Conservation (phyloP, 2,888 invertebrate genomes). For the Idaea aversata region DNA sequence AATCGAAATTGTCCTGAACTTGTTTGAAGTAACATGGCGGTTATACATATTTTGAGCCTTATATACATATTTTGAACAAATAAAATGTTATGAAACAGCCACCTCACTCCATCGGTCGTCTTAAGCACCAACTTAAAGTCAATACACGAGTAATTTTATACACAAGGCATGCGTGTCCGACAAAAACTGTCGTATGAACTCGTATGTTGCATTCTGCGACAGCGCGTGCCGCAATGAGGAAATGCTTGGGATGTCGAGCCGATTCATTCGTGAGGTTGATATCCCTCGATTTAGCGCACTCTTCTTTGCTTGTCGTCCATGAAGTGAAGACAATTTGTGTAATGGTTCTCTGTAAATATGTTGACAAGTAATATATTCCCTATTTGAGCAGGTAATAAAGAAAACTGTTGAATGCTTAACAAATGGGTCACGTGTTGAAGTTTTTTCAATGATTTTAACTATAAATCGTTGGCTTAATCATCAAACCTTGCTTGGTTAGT, state of each 20-base stretch:
- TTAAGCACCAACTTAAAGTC: not conserved
- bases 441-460: not conserved
- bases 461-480: not conserved
- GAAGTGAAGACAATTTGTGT: constrained; percentile 3
- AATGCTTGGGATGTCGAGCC: constrained; percentile 24
- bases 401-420: not conserved
- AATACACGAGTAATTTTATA: constrained; percentile 11
- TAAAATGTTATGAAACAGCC: not conserved
- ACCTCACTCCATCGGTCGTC: not conserved
- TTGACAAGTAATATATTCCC: not conserved
- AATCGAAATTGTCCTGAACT: not conserved
- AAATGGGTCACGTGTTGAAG: not conserved
- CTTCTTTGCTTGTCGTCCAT: constrained; percentile 5
- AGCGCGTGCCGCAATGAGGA: constrained; percentile 35
- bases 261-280: constrained; percentile 4
- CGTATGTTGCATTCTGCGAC: constrained; percentile 25
- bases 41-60: not conserved
- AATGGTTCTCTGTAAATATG: constrained; percentile 2
- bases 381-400: not conserved
- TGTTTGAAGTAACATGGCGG: not conserved
- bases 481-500: not conserved
- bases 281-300: constrained; percentile 18
- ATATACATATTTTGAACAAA: not conserved
- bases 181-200: constrained; percentile 25
- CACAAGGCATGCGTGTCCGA: constrained; percentile 23